Conservation (phyloP, 2,888 invertebrate genomes). For the Drosophila nigricruria region DNA sequence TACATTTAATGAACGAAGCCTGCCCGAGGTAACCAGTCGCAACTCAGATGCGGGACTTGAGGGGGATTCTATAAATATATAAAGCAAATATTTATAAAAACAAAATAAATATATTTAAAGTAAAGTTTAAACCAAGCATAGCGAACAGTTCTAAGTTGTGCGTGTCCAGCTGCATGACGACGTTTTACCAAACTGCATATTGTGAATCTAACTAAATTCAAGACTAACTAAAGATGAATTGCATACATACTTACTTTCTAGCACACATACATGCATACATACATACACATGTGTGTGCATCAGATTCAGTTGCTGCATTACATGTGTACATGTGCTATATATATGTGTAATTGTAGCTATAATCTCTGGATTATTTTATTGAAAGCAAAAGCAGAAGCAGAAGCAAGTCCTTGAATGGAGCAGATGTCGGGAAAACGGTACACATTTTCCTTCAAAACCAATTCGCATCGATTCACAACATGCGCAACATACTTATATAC, state of each 20-base stretch:
- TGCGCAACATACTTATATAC: constrained; percentile 43
- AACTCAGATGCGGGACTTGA: constrained; percentile 22
- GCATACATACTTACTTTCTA: constrained; percentile 30
- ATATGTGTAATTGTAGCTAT: constrained; percentile 68
- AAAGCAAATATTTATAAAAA: constrained; percentile 4
- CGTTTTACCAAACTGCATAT: constrained; percentile 67
- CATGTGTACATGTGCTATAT: constrained; percentile 37
- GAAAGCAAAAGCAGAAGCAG: constrained; percentile 17
- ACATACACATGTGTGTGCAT: constrained; percentile 22
- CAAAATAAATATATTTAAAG: constrained; percentile 21
- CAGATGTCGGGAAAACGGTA: constrained; percentile 17
- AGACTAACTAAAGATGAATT: constrained; percentile 72
- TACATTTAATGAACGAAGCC: constrained; percentile 31
- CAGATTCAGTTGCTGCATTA: constrained; percentile 27
- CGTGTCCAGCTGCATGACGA: constrained; percentile 59
- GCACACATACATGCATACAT: constrained; percentile 7
- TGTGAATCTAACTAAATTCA: constrained; percentile 61
- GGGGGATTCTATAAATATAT: constrained; percentile 23
- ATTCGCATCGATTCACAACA: constrained; percentile 25
- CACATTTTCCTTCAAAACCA: constrained; percentile 39
- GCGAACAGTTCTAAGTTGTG: constrained; percentile 68
- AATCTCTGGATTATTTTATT: constrained; percentile 48
- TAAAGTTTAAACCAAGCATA: constrained; percentile 30
- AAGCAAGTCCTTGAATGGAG: neutral
- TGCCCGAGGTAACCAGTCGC: constrained; percentile 20